phyloP scores from a whole-genome alignment of 2,797 vertebrate genomes.

The Esox masquinongy region DNA sequence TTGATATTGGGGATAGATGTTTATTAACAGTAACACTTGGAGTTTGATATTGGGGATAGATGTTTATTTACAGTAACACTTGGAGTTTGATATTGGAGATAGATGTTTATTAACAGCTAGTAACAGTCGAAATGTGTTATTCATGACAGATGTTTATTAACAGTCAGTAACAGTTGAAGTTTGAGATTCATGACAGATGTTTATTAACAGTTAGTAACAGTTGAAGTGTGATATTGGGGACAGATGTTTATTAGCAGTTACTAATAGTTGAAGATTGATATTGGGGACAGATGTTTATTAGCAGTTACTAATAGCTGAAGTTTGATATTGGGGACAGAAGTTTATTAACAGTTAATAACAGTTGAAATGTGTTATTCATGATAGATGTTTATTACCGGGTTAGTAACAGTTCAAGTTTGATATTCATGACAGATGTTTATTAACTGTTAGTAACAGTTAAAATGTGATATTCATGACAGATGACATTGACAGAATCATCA shows the following conservation, averaged over 20 bases:
- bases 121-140: not conserved
- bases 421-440: slow-evolving; percentile 53
- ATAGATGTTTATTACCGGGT: slow-evolving; percentile 54
- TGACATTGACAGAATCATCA: slow-evolving; percentile 77
- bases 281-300: too few relatives aligned
- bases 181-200: slow-evolving; percentile 53
- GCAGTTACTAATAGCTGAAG: not conserved
- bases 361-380: not conserved
- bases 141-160: slow-evolving; percentile 53
- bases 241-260: not conserved
- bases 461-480: slow-evolving; percentile 54
- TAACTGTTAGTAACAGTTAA: not conserved
- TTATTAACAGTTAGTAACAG: not conserved
- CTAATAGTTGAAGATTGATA: not conserved
- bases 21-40: not conserved
- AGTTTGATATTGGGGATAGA: slow-evolving; percentile 51
- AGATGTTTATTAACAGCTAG: slow-evolving; percentile 52
- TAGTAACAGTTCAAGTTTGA: not conserved
- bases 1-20: slow-evolving; percentile 54
- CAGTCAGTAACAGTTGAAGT: not conserved
- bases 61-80: slow-evolving; percentile 4
- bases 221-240: too few relatives aligned
- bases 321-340: not conserved
- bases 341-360: not conserved
- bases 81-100: not conserved